Base-by-base conservation (phyloP, 2,797 vertebrate genomes). In the Xenentodon cancila region DNA sequence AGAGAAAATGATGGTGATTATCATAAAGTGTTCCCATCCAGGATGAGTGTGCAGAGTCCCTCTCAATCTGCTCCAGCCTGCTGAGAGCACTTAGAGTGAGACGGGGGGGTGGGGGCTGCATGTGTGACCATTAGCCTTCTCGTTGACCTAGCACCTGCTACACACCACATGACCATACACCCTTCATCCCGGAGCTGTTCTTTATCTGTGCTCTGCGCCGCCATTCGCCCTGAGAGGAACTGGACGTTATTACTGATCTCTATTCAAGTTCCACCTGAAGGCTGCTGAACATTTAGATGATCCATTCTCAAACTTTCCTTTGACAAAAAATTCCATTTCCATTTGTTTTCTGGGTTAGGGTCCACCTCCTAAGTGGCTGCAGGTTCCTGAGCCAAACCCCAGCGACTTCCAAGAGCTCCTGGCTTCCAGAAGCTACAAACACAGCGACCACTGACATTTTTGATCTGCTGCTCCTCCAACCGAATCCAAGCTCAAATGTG, bases 21-120 rank as follows among this genome's bases (percentile, higher is more conserved):
- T 82, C 86, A 88, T 74, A 89, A 93, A 93, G 89, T 88, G 89
- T 89, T 92, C 81, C 91, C 91, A 92, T 92, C 86, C 88, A 89
- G 68, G 87, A 89, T 75, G 77, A 81, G 79, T 50, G 53, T 71
- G 56, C 64, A 52, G 30, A 62, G 77, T 70, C 59, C 47, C 8
- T 5, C 52, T 57, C 55, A 59, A 55, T 59, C 55, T 71, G 68
- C 82, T 68, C 65, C 27, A 12, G 74, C 73, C 81, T 70, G 58
- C 84, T 84, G 75, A 83, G 83, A 86, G 72, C 74, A 80, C 59
- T 84, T 87, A 86, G 16, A 75, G 6, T 17, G 46, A 51, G 66
- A 45, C 46, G 37, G 56, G 56, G 48, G 21, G 72, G 71, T 59
- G 77, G 75, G 68, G 79, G 77, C 71, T 71, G 68, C 59, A 71